Percentiles rank a stretch among this genome's conserved stretches.
Evolutionary conservation across 37 sponge, comb jelly and placozoan species (phyloP).

Genomic region (Agelas oroides): DNA sequence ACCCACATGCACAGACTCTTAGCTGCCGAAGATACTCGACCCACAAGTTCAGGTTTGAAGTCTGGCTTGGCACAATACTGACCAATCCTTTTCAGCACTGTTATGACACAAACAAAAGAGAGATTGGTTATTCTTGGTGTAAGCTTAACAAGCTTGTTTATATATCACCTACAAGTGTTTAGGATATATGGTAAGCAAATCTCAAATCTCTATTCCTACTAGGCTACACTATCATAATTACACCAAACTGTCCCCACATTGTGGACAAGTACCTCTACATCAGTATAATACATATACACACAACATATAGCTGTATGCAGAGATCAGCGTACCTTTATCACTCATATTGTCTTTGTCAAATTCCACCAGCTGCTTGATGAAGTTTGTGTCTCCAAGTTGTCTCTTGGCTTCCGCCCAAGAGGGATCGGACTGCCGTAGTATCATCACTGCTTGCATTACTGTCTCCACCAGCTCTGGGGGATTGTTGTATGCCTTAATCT

Average conservation of each 20-base stretch:
- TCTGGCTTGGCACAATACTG: conserved; percentile 78
- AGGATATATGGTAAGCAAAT: too few relatives aligned
- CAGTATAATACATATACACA: too few relatives aligned
- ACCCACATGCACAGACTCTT: conserved; percentile 98
- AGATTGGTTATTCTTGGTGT: too few relatives aligned
- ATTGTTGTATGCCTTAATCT: conserved; percentile 95
- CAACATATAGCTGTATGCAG: too few relatives aligned
- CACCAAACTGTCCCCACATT: too few relatives aligned
- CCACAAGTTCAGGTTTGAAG: conserved; percentile 93
- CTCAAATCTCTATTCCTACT: too few relatives aligned
- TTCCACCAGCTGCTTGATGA: conserved; percentile 93
- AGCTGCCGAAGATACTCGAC: conserved; percentile 94
- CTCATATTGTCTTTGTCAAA: conserved; percentile 98
- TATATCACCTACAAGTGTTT: too few relatives aligned
- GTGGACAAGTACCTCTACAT: too few relatives aligned
- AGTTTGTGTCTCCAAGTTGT: conserved; percentile 92
- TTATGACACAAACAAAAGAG: too few relatives aligned
- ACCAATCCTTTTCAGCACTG: conserved; percentile 91
- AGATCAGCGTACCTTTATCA: conserved; percentile 63
- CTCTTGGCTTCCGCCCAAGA: conserved; percentile 98
- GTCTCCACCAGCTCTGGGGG: conserved; percentile 94
- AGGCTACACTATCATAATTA: too few relatives aligned
- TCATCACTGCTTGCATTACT: conserved; percentile 98
- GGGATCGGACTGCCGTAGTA: conserved; percentile 90
- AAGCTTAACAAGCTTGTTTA: too few relatives aligned